phyloP scores from a whole-genome alignment of 2,797 vertebrate genomes.

The Sarcoramphus papa region DNA sequence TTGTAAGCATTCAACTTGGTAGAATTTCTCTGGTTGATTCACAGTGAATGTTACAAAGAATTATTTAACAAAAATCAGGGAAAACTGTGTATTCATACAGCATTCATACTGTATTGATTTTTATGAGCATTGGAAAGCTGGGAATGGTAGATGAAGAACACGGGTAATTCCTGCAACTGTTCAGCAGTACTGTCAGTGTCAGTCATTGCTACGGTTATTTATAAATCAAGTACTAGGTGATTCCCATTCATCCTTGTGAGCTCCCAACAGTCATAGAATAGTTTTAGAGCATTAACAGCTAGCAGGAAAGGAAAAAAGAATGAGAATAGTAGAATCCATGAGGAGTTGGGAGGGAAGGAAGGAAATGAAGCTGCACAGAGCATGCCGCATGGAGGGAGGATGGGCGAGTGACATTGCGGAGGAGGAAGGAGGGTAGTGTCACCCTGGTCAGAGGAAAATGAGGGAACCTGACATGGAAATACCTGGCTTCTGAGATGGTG shows the following conservation, averaged over 20 bases:
- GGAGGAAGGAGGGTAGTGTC: background rate
- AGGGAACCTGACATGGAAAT: background rate
- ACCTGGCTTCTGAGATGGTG: background rate
- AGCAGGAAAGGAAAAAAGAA: background rate
- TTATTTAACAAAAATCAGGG: background rate
- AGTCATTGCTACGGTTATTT: background rate
- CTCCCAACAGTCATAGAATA: background rate
- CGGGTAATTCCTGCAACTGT: background rate
- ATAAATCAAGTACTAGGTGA: background rate
- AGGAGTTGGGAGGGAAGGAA: background rate
- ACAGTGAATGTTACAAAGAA: background rate
- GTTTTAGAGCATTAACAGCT: background rate
- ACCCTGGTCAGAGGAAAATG: background rate
- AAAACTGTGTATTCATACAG: background rate
- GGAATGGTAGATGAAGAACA: background rate
- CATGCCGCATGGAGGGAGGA: background rate
- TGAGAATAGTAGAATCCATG: background rate
- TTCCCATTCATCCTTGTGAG: background rate
- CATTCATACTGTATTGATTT: background rate
- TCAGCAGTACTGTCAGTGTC: background rate
- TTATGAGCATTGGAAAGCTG: background rate
- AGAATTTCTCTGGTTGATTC: background rate
- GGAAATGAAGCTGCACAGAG: background rate
- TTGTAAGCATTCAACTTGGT: background rate
- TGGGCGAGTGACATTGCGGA: accelerated